Evolutionary conservation across 2,888 invertebrate genomes (phyloP).

Genomic region (Drosophila monieri): DNA sequence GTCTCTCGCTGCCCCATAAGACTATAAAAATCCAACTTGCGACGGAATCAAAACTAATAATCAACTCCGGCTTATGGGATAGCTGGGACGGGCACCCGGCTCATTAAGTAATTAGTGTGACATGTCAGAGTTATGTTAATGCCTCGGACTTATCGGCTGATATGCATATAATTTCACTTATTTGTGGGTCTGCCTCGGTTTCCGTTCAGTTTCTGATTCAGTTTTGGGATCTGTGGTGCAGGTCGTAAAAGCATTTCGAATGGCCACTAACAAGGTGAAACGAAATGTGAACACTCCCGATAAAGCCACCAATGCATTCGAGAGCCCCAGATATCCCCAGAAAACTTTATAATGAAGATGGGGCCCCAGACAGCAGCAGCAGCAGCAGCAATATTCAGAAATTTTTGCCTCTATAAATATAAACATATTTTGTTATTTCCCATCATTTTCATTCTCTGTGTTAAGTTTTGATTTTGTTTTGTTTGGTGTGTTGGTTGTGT

Average conservation of each 20-base stretch:
- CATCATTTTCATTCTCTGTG: constrained; percentile 18
- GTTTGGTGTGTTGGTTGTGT: constrained; percentile 12
- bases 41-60: constrained; percentile 43
- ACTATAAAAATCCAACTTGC: constrained; percentile 38
- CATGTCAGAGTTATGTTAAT: constrained; percentile 82
- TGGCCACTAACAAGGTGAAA: constrained; percentile 72
- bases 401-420: constrained; percentile 67
- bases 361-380: constrained; percentile 20
- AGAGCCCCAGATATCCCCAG: constrained; percentile 12
- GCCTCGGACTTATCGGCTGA: constrained; percentile 67
- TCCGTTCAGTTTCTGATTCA: constrained; percentile 7
- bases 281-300: constrained; percentile 68
- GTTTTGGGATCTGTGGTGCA: constrained; percentile 40
- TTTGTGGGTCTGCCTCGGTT: constrained; percentile 38
- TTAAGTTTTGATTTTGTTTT: constrained; percentile 30
- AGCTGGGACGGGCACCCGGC: constrained; percentile 49
- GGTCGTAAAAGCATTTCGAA: constrained; percentile 67
- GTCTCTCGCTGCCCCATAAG: constrained; percentile 44
- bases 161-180: constrained; percentile 70
- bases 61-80: constrained; percentile 21
- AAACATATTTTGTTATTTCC: constrained; percentile 33
- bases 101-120: constrained; percentile 83
- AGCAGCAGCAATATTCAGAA: constrained; percentile 59
- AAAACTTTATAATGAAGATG: constrained; percentile 29
- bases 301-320: constrained; percentile 44